phyloP scores from a whole-genome alignment of 2,113 vertebrate genomes.

The Corvus moneduloides region DNA sequence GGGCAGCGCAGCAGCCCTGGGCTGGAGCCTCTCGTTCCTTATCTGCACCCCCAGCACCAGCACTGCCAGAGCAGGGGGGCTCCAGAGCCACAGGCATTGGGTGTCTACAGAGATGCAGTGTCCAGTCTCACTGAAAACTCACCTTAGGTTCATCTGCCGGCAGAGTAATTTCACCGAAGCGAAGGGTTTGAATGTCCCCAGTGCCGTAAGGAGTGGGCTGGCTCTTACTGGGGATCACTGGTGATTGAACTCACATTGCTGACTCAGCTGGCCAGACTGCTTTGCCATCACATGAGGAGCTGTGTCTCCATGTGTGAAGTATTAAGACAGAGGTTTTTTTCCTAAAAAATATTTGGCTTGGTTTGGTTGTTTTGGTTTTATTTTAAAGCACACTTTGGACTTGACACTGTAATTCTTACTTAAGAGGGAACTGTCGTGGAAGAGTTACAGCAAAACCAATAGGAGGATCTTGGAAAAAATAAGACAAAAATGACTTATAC shows the following conservation, averaged over 20 bases:
- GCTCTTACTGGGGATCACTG: not conserved
- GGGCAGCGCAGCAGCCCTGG: not conserved
- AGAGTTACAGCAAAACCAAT: not conserved
- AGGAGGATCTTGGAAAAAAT: not conserved
- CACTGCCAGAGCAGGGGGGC: not conserved
- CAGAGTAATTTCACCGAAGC: rapidly evolving
- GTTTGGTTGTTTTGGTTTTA: not conserved
- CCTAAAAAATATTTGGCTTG: not conserved
- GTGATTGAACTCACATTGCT: not conserved
- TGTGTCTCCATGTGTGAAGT: not conserved
- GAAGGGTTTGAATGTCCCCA: not conserved
- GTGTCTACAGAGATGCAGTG: rapidly evolving
- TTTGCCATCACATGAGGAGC: not conserved
- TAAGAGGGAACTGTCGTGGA: not conserved
- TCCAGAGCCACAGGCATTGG: not conserved
- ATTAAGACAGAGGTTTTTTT: not conserved
- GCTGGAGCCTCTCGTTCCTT: not conserved
- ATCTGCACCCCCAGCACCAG: not conserved
- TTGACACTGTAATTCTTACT: not conserved
- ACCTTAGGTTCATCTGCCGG: rapidly evolving
- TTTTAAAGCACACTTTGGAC: not conserved
- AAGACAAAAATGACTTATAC: not conserved
- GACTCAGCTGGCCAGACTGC: slow-evolving; percentile 4
- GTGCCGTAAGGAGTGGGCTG: not conserved
- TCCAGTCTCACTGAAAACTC: rapidly evolving